Base-by-base conservation (phyloP, 2,113 vertebrate species). In the Ciconia maguari region DNA sequence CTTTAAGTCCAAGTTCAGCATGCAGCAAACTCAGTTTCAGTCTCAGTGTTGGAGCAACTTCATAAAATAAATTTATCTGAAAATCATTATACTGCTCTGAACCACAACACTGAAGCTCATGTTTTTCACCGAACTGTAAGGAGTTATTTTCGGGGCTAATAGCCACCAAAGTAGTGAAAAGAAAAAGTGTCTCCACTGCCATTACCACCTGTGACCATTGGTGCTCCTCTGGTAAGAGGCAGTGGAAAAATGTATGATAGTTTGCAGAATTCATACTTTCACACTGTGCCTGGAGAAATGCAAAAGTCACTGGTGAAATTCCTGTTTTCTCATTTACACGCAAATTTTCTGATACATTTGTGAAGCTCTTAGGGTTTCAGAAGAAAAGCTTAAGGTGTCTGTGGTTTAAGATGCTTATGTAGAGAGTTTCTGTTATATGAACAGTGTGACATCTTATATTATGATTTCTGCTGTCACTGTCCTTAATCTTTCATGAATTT, bases 51-150 rank as follows among this genome's bases (percentile, higher is more conserved):
- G 52, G 19, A 85, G 5, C 55, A 75, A 26, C 22, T 84, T 91
- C 8, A 20, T 87, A 29, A 91, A 91, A 81, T 49, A 46, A 65
- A 66, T 55, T 51, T 46, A 18, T 60, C 55, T 84, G 64, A 87
- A 89, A 84, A 46, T 34, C 16, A 8, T 46, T 6, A 8, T 55
- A 38, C 41, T 60, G 11, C 24, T 86, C n/a, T 80, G 83, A 83
- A 44, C 38, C 13, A 0, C 66, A 49, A 34, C 21, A n/a, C 7
- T 8, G 10, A 89, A 83, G 19, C 22, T 12, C 5, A 0, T 69
- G 44, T 72, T 86, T 92, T 88, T 83, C 41, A 48, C 44, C 83
- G 54, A 68, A 29, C 22, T 80, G 7, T 44, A 32, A 71, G 24
- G 41, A 66, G 20, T 55, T 64, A 11, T 36, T 77, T 27, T 58